Base-by-base conservation (phyloP, 2,888 invertebrate species). In the Anoplius nigerrimus region DNA sequence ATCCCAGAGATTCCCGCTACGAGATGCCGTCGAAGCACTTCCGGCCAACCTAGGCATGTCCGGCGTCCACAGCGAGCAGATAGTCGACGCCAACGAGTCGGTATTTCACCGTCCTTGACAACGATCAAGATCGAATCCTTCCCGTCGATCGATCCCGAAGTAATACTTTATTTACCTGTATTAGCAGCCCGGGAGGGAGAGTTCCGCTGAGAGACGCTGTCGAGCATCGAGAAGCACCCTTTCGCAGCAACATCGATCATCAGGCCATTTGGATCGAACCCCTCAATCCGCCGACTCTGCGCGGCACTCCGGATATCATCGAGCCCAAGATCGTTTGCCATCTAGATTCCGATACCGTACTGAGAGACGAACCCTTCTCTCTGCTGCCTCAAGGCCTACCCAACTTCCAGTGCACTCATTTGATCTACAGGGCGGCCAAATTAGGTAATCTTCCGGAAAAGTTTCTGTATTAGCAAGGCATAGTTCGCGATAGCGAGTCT, bases 351-450 rank as follows among this genome's bases (percentile, higher is more conserved):
- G 91, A 91, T 89, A 92, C 94, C 2, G 91, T 91, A 2, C 93
- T 94, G 85, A 90, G 94, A 56, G 91, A 91, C 52, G 92, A 93
- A 34, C 94, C 94, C 0, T 90, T 93, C 62, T 91, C 92, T 0
- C 93, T 95, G 82, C 91, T 91, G 0, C 91, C 93, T 0, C 90
- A 91, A 21, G 91, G 93, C 60, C 88, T 94, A 53, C 93, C 94
- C 18, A 91, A 91, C 2, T 91, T 92, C 72, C 90, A 91, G 43
- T 95, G 95, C 88, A 94, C 94, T 2, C 95, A 95, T 83, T 89
- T 95, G 1, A 91, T 95, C 71, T 95, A 95, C 82, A 92, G 93
- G 0, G 94, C 93, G 75, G 94, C 94, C 5, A 91, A 92, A 1
- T 89, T 95, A 71, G 88, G 88, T 87, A 69, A 73, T 1, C n/a